Evolutionary conservation across 2,797 vertebrate species (phyloP).

Genomic region (Manis crassicaudata): DNA sequence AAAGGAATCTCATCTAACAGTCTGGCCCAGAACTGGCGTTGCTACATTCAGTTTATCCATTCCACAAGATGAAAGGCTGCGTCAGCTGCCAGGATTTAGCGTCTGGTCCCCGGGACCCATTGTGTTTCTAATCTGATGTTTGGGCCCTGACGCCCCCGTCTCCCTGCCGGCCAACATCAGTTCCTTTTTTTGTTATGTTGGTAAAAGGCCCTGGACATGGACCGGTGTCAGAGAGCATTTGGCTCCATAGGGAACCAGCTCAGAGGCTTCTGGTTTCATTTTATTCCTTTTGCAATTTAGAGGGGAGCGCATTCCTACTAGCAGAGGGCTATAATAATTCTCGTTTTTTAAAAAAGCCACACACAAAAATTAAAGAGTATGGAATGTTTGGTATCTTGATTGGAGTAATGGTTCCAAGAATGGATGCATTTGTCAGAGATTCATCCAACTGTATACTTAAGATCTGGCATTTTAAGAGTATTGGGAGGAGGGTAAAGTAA

Average conservation of each 20-base stretch:
- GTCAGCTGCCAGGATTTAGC: conserved; percentile 17
- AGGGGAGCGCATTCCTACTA: background rate
- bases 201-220: conserved; percentile 40
- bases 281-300: conserved; percentile 41
- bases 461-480: conserved; percentile 3
- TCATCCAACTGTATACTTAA: background rate
- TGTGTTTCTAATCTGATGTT: conserved; percentile 55
- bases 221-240: conserved; percentile 36
- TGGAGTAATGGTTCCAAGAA: background rate
- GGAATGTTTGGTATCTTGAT: background rate
- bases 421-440: background rate
- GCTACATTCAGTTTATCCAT: conserved; percentile 62
- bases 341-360: conserved; percentile 23
- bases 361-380: background rate
- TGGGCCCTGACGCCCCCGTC: background rate
- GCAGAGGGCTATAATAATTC: background rate
- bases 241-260: conserved; percentile 15
- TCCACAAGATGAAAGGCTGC: conserved; percentile 60
- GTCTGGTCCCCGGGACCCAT: background rate
- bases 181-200: conserved; percentile 24
- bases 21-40: conserved; percentile 48
- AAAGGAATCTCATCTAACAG: background rate
- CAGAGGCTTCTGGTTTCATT: background rate
- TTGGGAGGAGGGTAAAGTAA: background rate
- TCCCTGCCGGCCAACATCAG: background rate